phyloP scores from a whole-genome alignment of 2,797 vertebrate genomes.

The Sebastes paucispinis region DNA sequence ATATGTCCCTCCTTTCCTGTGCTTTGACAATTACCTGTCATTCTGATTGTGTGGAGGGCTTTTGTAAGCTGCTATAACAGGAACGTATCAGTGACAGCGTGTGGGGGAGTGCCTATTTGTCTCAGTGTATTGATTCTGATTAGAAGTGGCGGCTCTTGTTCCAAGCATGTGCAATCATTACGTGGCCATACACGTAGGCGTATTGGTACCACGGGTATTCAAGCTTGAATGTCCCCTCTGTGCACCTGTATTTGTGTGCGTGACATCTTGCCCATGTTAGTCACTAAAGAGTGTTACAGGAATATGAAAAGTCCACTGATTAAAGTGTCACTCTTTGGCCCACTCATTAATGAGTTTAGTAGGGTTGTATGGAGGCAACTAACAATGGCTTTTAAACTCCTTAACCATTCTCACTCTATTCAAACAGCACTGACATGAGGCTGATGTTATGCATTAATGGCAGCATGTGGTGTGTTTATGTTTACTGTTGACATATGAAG shows the following conservation, averaged over 20 bases:
- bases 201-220: background rate
- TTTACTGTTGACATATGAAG: background rate
- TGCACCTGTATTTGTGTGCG: background rate
- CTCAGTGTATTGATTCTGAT: slow-evolving; percentile 43
- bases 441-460: background rate
- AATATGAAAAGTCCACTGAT: slow-evolving; percentile 28
- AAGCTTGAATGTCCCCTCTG: background rate
- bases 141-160: slow-evolving; percentile 51
- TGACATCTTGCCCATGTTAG: background rate
- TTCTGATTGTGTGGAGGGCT: slow-evolving; percentile 30
- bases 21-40: slow-evolving; percentile 39
- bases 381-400: slow-evolving; percentile 6
- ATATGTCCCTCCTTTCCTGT: background rate
- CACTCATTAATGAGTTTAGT: slow-evolving; percentile 48
- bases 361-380: background rate
- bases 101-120: slow-evolving; percentile 44
- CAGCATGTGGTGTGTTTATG: background rate
- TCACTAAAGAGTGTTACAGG: background rate
- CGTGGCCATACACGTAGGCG: background rate
- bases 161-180: slow-evolving; percentile 25
- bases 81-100: slow-evolving; percentile 34
- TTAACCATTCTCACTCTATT: background rate
- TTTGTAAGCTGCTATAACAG: background rate
- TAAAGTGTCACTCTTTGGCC: slow-evolving; percentile 32
- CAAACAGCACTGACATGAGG: slow-evolving; percentile 7